Conservation (phyloP, 2,888 invertebrate species). For the Lypha dubia region DNA sequence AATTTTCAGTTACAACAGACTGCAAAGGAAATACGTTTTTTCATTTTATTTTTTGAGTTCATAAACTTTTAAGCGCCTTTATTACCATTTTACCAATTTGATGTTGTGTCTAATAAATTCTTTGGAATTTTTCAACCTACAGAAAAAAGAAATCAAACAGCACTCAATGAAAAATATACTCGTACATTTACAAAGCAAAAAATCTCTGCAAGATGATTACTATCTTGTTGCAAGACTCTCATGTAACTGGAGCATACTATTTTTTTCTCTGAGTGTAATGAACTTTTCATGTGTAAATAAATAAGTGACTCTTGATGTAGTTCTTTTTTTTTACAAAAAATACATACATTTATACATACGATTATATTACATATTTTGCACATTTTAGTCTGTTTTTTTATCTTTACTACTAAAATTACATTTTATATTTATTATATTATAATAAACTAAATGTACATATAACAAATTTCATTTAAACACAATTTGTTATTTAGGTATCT, state of each 20-base stretch:
- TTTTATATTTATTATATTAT: slow-evolving; percentile 29
- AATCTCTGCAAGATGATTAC: not conserved
- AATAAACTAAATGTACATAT: slow-evolving; percentile 35
- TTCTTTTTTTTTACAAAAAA: not conserved
- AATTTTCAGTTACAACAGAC: not conserved
- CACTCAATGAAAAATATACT: not conserved
- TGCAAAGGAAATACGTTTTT: not conserved
- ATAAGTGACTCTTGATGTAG: slow-evolving; percentile 32
- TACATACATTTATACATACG: too few relatives aligned
- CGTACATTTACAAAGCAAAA: too few relatives aligned
- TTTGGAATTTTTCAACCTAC: slow-evolving; percentile 7
- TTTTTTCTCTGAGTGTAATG: slow-evolving; percentile 34
- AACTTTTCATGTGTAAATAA: slow-evolving; percentile 54
- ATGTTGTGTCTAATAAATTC: slow-evolving; percentile 34
- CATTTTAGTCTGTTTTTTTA: slow-evolving; percentile 17
- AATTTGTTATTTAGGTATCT: slow-evolving; percentile 24
- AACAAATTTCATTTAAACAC: slow-evolving; percentile 54
- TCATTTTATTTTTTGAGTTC: not conserved
- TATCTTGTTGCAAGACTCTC: slow-evolving; percentile 1
- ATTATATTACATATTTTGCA: not conserved
- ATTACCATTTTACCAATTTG: slow-evolving; percentile 35
- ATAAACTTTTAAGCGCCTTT: slow-evolving; percentile 26
- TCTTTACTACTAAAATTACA: slow-evolving; percentile 16
- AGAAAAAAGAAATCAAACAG: too few relatives aligned
- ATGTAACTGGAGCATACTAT: slow-evolving; percentile 11